A percentile compares a stretch with the other conserved stretches of the same genome.
These are phyloP conservation scores for Mobula birostris DNA, from an alignment of 2,113 vertebrate species.

Conservation along the genomic window DNA sequence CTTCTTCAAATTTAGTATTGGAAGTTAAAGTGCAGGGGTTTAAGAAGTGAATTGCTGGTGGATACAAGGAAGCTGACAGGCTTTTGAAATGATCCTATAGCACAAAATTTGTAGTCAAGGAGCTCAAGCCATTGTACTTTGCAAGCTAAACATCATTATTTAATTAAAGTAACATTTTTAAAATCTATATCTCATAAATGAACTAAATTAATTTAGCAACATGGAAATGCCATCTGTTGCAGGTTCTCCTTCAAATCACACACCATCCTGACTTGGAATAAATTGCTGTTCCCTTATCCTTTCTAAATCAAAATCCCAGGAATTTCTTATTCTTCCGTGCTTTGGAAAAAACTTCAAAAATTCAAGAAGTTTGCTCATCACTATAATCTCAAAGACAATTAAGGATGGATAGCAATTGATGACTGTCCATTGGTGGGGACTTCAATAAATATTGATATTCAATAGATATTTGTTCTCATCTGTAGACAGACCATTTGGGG, in stretches of 20 bases:
- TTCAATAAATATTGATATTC: neutral
- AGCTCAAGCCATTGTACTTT: neutral
- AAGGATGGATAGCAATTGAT: too few species aligned
- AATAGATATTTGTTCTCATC: neutral
- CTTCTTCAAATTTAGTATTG: neutral
- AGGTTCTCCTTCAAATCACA: too few species aligned
- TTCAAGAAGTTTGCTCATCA: too few species aligned
- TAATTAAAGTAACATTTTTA: neutral
- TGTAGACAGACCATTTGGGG: neutral
- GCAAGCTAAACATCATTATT: neutral
- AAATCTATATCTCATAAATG: neutral
- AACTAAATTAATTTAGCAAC: neutral
- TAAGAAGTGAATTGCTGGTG: neutral
- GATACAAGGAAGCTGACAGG: neutral
- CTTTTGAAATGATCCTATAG: too few species aligned
- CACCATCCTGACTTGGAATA: too few species aligned
- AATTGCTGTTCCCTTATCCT: too few species aligned
- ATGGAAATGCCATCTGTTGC: neutral
- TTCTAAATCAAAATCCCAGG: too few species aligned
- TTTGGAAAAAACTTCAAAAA: too few species aligned
- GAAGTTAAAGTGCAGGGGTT: neutral
- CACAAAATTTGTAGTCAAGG: too few species aligned
- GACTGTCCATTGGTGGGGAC: too few species aligned
- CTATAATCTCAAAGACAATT: too few species aligned
- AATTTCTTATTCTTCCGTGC: too few species aligned